Percentiles rank a stretch among this genome's conserved stretches.
Evolutionary conservation across 2,888 invertebrate species (phyloP).

Genomic region (Pogonocherus hispidulus): DNA sequence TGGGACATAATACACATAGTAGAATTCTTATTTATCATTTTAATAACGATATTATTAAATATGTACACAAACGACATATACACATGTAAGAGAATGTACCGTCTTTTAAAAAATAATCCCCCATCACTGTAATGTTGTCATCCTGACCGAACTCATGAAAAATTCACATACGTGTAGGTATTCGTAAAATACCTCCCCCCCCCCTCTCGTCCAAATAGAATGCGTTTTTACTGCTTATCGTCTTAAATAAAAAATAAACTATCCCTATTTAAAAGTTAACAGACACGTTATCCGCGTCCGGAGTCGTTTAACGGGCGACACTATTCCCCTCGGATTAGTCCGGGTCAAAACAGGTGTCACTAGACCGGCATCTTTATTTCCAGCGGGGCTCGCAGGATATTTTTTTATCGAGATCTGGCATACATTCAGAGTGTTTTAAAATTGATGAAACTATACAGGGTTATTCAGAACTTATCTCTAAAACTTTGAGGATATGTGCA

Average conservation of each 20-base stretch:
- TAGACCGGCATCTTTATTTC: conserved; percentile 41
- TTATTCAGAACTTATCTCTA: too few relatives aligned
- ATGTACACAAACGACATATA: too few relatives aligned
- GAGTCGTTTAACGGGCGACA: conserved; percentile 24
- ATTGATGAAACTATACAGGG: too few relatives aligned
- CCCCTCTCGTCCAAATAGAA: conserved; percentile 42
- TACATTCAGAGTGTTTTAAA: too few relatives aligned
- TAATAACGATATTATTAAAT: too few relatives aligned
- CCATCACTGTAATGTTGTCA: not conserved
- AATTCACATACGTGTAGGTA: conserved; percentile 16
- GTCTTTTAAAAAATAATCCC: not conserved
- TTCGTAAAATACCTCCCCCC: conserved; percentile 40
- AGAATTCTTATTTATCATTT: too few relatives aligned
- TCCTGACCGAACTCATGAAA: conserved; percentile 17
- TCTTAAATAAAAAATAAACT: conserved; percentile 49
- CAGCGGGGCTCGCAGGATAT: not conserved
- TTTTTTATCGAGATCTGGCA: too few relatives aligned
- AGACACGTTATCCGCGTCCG: conserved; percentile 33
- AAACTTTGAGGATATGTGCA: too few relatives aligned
- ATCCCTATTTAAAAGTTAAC: conserved; percentile 48
- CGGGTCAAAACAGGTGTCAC: conserved; percentile 57
- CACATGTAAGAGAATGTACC: too few relatives aligned
- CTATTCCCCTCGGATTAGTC: conserved; percentile 52
- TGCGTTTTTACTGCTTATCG: conserved; percentile 48
- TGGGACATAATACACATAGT: too few relatives aligned